Conservation (phyloP, 2,113 vertebrate genomes). For the Acrocephalus arundinaceus region DNA sequence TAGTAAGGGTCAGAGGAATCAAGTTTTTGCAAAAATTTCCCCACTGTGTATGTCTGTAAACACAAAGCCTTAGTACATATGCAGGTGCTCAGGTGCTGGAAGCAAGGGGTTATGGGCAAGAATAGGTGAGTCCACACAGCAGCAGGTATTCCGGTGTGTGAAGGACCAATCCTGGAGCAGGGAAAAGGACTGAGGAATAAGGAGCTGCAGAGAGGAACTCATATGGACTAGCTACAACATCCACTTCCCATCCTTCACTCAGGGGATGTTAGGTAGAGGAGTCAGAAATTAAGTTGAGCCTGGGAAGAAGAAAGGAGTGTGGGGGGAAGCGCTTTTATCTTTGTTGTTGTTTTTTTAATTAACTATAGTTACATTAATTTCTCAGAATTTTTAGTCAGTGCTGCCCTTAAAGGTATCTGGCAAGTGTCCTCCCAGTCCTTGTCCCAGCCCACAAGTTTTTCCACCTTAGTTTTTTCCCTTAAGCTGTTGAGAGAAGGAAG, state of each 20-base stretch:
- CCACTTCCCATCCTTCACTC: rapidly evolving
- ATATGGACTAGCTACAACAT: not conserved
- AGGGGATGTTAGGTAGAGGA: rapidly evolving
- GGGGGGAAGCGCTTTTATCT: not conserved
- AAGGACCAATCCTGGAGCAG: not conserved
- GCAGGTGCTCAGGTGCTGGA: not conserved
- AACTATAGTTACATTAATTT: not conserved
- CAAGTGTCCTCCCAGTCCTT: not conserved
- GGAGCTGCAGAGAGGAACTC: not conserved
- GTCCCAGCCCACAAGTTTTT: rapidly evolving
- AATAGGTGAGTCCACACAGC: rapidly evolving
- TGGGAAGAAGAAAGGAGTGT: not conserved
- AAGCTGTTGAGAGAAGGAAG: rapidly evolving
- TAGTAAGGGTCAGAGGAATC: not conserved
- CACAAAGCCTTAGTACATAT: not conserved
- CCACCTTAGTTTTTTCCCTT: not conserved
- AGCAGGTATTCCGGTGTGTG: not conserved
- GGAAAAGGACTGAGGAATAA: not conserved
- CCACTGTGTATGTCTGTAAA: rapidly evolving
- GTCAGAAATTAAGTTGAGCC: not conserved
- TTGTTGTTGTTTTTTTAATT: not conserved
- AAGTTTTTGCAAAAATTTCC: not conserved
- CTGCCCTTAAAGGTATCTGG: not conserved
- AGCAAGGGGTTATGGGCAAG: not conserved
- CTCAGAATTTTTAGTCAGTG: not conserved